A percentile compares a stretch with the other conserved stretches of the same genome.
These are phyloP conservation scores for Drosophila asahinai DNA, from an alignment of 1,140 invertebrate genomes.

Conservation along the genomic window DNA sequence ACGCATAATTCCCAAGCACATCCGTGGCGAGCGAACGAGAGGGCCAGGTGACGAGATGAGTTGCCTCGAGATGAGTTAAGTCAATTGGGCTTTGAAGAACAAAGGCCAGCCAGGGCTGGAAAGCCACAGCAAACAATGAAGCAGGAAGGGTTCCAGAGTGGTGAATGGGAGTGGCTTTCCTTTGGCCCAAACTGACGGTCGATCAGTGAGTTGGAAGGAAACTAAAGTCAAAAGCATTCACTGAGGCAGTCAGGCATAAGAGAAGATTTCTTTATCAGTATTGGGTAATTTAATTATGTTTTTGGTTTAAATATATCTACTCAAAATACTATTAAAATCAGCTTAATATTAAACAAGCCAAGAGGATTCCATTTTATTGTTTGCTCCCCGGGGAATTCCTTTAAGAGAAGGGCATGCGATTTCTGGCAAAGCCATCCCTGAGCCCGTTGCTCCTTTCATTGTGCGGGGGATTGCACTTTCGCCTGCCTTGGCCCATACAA, in stretches of 20 bases:
- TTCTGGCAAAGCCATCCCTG: constrained; percentile 23
- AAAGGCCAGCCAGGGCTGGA: constrained; percentile 14
- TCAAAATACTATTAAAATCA: not conserved
- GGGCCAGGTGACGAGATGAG: constrained; percentile 43
- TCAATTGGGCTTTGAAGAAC: constrained; percentile 30
- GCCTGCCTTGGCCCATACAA: constrained; percentile 62
- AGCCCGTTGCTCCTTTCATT: constrained; percentile 24
- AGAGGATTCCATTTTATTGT: constrained; percentile 4
- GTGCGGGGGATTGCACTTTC: constrained; percentile 63
- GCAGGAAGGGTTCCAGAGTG: not conserved
- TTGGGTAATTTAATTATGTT: no score
- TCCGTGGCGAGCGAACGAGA: constrained; percentile 36
- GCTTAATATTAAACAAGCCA: not conserved
- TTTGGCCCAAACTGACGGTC: constrained; percentile 8
- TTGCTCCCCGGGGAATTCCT: not conserved
- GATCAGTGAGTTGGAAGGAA: constrained; percentile 9
- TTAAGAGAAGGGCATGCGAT: not conserved
- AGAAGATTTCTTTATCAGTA: constrained; percentile 1
- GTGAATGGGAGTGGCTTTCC: not conserved
- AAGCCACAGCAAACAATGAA: constrained; percentile 20
- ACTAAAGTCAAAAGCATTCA: not conserved
- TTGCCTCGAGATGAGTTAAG: constrained; percentile 38
- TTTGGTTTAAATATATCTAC: not conserved
- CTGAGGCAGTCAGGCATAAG: not conserved
- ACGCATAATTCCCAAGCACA: constrained; percentile 73